Evolutionary conservation across 2,113 vertebrate species (phyloP), one percentile per base, ranked within the genome.

Genomic region (Chrysemys picta): DNA sequence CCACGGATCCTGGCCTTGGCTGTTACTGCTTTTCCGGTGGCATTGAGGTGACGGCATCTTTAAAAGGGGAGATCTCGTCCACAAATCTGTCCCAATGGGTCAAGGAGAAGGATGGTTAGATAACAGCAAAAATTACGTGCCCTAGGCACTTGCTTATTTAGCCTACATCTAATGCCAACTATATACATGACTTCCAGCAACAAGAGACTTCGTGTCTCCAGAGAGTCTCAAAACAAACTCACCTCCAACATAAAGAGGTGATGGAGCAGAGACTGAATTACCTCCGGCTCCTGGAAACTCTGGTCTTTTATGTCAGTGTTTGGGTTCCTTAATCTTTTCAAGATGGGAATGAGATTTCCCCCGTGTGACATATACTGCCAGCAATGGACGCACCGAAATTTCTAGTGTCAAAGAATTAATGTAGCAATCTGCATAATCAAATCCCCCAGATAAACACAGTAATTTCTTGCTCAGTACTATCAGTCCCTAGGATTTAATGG

Each of bases 391-490:
- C 53, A 84, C 72, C 49, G 79, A 9, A 72, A 92, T 62, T 93
- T 91, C 42, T 25, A 94, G 42, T 8, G 50, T 90, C 84, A 97
- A 95, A 93, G 95, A 97, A 96, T 84, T 94, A 93, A 79, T 3
- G n/a, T 22, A 85, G 52, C 75, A 94, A 93, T 93, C 91, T 87
- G 92, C 89, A 95, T 85, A 95, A 94, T 62, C 94, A 94, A 91
- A 50, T 50, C 81, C 69, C 87, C 88, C 52, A 95, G 94, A 88
- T 93, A 94, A 97, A 92, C 45, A 96, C 3, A 3, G 12, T 50
- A 29, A 80, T 80, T 91, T 31, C 79, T 86, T 92, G 76, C 82
- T 89, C 89, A 86, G 89, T 90, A 93, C 62, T 83, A 84, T 78
- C 35, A 88, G 24, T 38, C 21, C 31, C 89, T 52, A 79, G 21